Percentiles rank a stretch among this genome's conserved stretches.
Evolutionary conservation across 92 coral and sea anemone genomes (phyloP).

Genomic region (Micromussa lordhowensis): DNA sequence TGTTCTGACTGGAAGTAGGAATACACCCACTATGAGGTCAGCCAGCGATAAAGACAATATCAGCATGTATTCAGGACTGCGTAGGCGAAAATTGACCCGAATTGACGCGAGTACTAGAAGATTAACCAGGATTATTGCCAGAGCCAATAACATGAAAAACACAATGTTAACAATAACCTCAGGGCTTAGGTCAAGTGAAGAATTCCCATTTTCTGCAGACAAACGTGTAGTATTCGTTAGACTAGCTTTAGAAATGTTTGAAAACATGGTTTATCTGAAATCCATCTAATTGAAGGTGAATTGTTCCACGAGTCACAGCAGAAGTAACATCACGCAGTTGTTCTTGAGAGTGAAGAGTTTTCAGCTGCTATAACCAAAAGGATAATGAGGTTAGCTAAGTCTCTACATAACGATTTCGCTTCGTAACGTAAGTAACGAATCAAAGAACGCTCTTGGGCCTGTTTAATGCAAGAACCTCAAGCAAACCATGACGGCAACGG

Average conservation of each 20-base stretch:
- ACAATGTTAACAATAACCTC: conserved; percentile 47
- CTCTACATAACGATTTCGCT: no score
- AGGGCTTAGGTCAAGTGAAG: conserved; percentile 14
- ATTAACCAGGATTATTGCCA: conserved; percentile 40
- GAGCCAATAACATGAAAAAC: conserved; percentile 38
- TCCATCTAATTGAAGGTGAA: neutral
- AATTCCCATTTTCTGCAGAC: neutral
- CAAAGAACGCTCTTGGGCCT: no score
- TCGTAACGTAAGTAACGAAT: no score
- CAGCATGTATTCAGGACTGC: conserved; percentile 43
- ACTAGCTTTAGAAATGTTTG: neutral
- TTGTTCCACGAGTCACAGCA: neutral
- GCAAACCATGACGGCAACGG: no score
- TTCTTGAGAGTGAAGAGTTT: no score
- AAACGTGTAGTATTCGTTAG: neutral
- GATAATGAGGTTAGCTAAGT: neutral
- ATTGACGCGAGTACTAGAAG: conserved; percentile 52
- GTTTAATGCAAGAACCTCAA: no score
- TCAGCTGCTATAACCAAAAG: neutral
- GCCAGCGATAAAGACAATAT: conserved; percentile 58
- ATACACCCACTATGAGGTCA: conserved; percentile 65
- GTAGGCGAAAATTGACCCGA: conserved; percentile 37
- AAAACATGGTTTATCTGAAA: neutral
- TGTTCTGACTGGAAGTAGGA: conserved; percentile 48
- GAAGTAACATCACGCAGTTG: no score